Conservation (phyloP, 2,888 invertebrate species). For the Eueremaeus valkanovi region DNA sequence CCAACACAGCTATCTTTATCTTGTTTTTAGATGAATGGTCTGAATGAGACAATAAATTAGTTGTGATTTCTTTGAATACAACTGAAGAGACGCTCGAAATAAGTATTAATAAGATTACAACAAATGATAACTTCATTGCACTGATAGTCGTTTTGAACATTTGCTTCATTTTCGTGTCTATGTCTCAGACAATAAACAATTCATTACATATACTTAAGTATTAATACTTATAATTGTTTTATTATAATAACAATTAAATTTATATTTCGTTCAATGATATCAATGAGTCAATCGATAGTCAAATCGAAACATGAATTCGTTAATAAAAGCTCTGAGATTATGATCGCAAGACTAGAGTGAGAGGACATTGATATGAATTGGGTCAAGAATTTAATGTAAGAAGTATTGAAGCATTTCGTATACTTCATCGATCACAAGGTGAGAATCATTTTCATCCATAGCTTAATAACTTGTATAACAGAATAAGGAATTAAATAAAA, state of each 20-base stretch:
- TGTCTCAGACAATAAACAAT: background rate
- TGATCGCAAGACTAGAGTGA: background rate
- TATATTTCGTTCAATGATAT: background rate
- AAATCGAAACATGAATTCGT: background rate
- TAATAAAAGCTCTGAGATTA: background rate
- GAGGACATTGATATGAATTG: background rate
- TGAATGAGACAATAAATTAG: background rate
- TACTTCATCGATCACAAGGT: background rate
- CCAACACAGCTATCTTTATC: conserved; percentile 62
- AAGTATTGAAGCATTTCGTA: background rate
- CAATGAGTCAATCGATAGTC: background rate
- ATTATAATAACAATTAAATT: no score
- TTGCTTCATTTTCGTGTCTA: background rate
- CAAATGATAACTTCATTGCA: background rate
- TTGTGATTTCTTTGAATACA: background rate
- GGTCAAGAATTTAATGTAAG: background rate
- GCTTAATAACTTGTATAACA: background rate
- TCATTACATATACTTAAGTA: background rate
- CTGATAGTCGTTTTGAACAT: background rate
- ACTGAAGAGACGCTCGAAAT: background rate
- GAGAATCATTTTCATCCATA: no score
- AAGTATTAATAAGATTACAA: background rate
- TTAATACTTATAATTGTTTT: no score
- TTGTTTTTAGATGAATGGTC: background rate
- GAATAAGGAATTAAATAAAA: no score